phyloP scores from a whole-genome alignment of 2,113 vertebrate species.

The Melanocharis versteri region DNA sequence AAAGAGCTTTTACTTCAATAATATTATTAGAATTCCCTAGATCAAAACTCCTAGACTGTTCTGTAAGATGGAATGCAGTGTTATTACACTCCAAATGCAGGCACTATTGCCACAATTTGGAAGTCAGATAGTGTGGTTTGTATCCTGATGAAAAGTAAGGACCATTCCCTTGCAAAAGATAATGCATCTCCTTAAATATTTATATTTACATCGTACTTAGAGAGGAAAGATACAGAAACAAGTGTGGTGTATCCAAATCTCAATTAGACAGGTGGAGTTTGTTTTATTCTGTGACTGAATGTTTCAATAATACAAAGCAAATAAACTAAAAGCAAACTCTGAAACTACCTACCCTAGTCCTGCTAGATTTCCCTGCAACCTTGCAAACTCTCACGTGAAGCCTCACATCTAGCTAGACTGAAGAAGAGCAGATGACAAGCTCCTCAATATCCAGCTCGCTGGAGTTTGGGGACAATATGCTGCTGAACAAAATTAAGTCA shows the following conservation, averaged over 20 bases:
- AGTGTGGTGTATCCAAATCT: background rate
- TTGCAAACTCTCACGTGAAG: slow-evolving; percentile 13
- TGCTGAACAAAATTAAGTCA: background rate
- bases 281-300: background rate
- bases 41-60: background rate
- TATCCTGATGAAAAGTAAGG: background rate
- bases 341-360: background rate
- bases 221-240: background rate
- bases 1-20: background rate
- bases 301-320: background rate
- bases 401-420: background rate
- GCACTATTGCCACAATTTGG: background rate
- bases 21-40: background rate
- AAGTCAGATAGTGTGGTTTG: background rate
- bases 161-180: background rate
- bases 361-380: background rate
- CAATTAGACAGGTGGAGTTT: slow-evolving; percentile 8
- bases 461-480: background rate
- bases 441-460: background rate
- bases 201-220: background rate
- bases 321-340: background rate
- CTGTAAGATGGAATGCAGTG: background rate
- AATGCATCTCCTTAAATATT: background rate
- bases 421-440: background rate
- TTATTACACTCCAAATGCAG: background rate